These are phyloP conservation scores for Thalassarche chlororhynchos DNA, from an alignment of 2,113 vertebrate genomes.

Conservation along the genomic window DNA sequence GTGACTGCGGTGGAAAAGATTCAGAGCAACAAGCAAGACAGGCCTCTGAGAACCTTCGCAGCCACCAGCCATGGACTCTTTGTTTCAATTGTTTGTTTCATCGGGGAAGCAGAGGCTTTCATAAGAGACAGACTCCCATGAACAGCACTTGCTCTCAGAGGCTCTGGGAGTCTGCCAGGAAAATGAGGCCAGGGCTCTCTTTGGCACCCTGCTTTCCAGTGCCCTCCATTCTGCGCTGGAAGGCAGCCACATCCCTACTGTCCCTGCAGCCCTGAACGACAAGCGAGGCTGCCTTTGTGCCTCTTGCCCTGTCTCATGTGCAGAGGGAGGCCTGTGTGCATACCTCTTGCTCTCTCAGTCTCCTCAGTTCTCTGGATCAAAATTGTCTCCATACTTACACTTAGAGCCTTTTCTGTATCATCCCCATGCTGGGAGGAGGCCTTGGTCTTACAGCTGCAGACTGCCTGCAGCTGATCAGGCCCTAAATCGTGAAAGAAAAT, in stretches of 20 bases:
- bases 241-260: neutral
- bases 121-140: neutral
- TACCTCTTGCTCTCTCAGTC: neutral
- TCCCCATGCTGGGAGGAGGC: neutral
- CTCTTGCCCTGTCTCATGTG: neutral
- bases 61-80: slow-evolving; percentile 48
- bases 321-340: neutral
- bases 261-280: neutral
- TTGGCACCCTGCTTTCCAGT: neutral
- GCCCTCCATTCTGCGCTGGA: neutral
- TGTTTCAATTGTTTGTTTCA: slow-evolving; percentile 41
- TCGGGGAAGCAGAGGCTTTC: slow-evolving; percentile 1
- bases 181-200: neutral
- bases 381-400: neutral
- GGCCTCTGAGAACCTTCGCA: slow-evolving; percentile 41
- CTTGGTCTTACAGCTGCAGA: neutral
- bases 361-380: slow-evolving; percentile 15
- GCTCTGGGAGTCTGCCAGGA: slow-evolving; percentile 5
- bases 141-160: neutral
- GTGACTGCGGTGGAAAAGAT: slow-evolving; percentile 8
- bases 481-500: neutral
- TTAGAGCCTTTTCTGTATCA: neutral
- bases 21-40: slow-evolving; percentile 48
- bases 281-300: neutral
- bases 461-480: neutral